These are phyloP conservation scores for Drosophila nigricruria DNA, from an alignment of 2,888 invertebrate genomes.

Conservation along the genomic window DNA sequence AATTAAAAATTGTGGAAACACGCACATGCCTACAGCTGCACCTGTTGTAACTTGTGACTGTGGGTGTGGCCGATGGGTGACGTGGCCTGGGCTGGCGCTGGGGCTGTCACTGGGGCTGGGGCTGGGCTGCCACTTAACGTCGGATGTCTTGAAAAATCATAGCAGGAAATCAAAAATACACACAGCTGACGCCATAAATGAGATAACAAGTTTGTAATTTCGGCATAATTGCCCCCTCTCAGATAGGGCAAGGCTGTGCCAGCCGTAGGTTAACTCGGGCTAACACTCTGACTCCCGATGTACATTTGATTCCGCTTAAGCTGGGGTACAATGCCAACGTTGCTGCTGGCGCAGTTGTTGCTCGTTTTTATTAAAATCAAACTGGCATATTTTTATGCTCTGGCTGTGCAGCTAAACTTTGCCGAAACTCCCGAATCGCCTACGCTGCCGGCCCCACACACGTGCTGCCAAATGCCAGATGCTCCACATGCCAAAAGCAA, in stretches of 20 bases:
- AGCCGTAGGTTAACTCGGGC: conserved; percentile 24
- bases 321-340: not conserved
- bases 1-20: conserved; percentile 49
- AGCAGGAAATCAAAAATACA: conserved; percentile 74
- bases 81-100: not conserved
- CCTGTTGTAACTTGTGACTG: conserved; percentile 14
- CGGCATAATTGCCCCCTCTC: conserved; percentile 62
- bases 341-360: conserved; percentile 44
- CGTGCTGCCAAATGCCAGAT: conserved; percentile 40
- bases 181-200: conserved; percentile 75
- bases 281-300: conserved; percentile 22
- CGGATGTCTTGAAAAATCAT: conserved; percentile 28
- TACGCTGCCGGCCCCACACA: conserved; percentile 12
- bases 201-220: conserved; percentile 79
- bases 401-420: conserved; percentile 29
- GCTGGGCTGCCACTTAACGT: not conserved
- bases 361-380: conserved; percentile 55
- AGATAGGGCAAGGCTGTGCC: conserved; percentile 1
- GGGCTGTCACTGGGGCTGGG: not conserved
- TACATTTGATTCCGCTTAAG: conserved; percentile 43
- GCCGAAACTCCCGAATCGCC: conserved; percentile 5
- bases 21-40: conserved; percentile 30
- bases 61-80: not conserved
- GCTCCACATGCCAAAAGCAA: conserved; percentile 27
- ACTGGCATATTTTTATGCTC: conserved; percentile 34